Base-by-base conservation (phyloP, 1,140 invertebrate genomes). In the Pygmarrhopalites habei region DNA sequence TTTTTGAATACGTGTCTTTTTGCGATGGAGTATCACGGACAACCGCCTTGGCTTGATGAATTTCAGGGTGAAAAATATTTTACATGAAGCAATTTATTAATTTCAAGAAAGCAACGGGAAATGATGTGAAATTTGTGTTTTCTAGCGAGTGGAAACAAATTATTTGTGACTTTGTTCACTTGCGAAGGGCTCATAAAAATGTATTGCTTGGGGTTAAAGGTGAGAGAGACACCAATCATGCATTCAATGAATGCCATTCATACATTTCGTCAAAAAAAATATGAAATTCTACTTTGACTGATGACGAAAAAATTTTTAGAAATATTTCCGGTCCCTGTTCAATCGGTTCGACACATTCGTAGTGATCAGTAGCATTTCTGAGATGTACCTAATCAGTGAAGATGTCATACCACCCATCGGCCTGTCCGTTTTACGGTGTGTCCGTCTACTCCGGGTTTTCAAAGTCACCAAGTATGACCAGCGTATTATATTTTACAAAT, bases 161-260 rank as follows among this genome's bases (percentile, higher is more conserved):
- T 98, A 79, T 99, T 99, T 79, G 93, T 99, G 62, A 86, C 91
- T 4, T 83, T 99, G 47, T 99, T 99, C 79, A 91, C 94, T 21
- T 81, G 96, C 76, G 96, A 99, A 82, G 99, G 99, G 96, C 83
- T 99, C 72, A 80, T 99, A 57, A 99, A 99, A 80, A 97, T 99
- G 94, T 99, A 99, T 82, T 96, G 93, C 78, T 85, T 99, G 76
- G 96, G 96, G 72, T 90, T 98, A 80, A 86, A 89, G 81, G 87
- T 89, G 76, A 80, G 76, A 76, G 80, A 76, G 74, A 28, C 12
- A 35, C 5, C 5, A 35, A 35, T n/a, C n/a, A n/a, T n/a, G n/a
- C n/a, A n/a, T n/a, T n/a, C n/a, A n/a, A n/a, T n/a, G n/a, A n/a
- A n/a, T n/a, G n/a, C n/a, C n/a, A n/a, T n/a, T n/a, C n/a, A n/a